Evolutionary conservation across 2,888 invertebrate species (phyloP), one percentile per base, ranked within the genome.

Genomic region (Sinohyriopsis cumingii): DNA sequence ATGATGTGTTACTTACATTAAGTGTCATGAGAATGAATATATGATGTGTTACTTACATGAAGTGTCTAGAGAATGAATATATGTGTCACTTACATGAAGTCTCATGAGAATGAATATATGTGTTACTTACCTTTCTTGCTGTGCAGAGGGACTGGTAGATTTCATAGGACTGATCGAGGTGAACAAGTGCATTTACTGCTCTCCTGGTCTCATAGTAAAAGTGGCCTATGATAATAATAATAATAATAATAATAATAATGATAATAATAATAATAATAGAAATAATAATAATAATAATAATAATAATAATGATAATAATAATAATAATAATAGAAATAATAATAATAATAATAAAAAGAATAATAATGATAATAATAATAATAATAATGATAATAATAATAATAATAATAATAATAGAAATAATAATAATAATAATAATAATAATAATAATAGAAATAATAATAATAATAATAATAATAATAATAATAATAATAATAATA

Each of bases 181-280:
- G 87, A 6, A 85, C 85, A 24, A 90, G 73, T 4, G 87, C 88
- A 84, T 87, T 87, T n/a, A 81, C 81, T 12, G 89, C 86, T 68
- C 88, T 73, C 33, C 88, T 76, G 3, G 82, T 77, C 73, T 90
- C 89, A 63, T 72, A 71, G 77, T 84, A 90, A 67, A 90, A 84
- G 68, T 85, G 77, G 22, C 89, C 89, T 87, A 75, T 62, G 78
- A 76, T 6, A 65, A 33, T 65, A 53, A 69, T 25, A n/a, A 18
- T 25, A 20, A 65, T 53, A 19, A 22, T 45, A 45, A 45, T 45
- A 45, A 45, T 45, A 7, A 59, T 19, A 28, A 24, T 22, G 6
- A 59, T 33, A 25, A 12, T 54, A n/a, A 55, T 22, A 53, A 45
- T 45, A 45, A 45, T 45, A 45, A 45, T 45, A 61, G 25, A 5